Conservation (phyloP, 2,113 vertebrate genomes). For the Merops nubicus region DNA sequence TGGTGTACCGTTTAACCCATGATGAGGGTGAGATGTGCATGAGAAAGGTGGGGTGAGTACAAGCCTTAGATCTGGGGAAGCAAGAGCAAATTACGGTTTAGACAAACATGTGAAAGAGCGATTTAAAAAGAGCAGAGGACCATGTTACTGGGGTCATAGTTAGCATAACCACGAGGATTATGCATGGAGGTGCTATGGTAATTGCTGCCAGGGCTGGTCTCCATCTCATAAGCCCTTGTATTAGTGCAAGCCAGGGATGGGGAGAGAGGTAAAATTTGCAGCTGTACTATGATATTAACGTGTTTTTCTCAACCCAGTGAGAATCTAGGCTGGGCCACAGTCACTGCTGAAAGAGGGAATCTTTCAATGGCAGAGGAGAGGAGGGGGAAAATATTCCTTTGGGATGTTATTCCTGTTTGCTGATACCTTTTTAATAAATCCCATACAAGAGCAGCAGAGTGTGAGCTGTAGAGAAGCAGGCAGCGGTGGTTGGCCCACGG, state of each 20-base stretch:
- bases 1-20: not conserved
- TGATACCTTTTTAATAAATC: not conserved
- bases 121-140: not conserved
- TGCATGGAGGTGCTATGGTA: not conserved
- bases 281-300: fast-evolving
- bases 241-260: not conserved
- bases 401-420: not conserved
- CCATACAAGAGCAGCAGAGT: not conserved
- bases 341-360: not conserved
- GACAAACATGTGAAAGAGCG: not conserved
- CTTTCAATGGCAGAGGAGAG: not conserved
- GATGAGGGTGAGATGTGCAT: not conserved
- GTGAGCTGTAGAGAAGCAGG: not conserved
- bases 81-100: not conserved
- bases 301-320: not conserved
- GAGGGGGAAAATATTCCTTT: not conserved
- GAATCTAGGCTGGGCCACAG: not conserved
- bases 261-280: too few species aligned
- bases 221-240: not conserved
- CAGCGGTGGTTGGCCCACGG: not conserved
- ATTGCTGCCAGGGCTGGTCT: not conserved
- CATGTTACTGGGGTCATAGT: not conserved
- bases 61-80: not conserved
- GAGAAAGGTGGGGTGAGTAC: not conserved
- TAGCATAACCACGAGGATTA: not conserved